phyloP scores from a whole-genome alignment of 2,113 vertebrate genomes.

The Eulemur macaco region DNA sequence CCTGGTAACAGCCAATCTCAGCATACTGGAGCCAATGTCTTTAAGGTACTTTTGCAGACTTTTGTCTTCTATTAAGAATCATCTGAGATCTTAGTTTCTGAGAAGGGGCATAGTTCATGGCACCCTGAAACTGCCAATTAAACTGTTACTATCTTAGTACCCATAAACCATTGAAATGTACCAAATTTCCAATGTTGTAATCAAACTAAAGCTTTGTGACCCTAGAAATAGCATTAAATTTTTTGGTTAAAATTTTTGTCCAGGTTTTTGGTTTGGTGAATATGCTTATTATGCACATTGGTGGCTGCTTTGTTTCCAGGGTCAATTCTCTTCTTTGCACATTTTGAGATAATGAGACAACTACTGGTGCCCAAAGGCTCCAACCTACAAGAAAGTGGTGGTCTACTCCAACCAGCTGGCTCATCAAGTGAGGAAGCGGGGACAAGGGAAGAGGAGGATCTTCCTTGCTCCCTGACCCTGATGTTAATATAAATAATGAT shows the following conservation, averaged over 20 bases:
- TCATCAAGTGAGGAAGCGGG: neutral
- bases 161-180: neutral
- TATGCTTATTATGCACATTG: neutral
- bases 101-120: neutral
- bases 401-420: neutral
- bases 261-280: neutral
- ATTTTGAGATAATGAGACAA: neutral
- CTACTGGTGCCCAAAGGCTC: neutral
- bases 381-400: neutral
- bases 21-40: neutral
- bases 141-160: neutral
- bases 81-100: neutral
- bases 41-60: neutral
- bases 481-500: neutral
- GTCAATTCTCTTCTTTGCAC: neutral
- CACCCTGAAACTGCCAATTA: neutral
- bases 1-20: neutral
- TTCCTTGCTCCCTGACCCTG: rapidly evolving
- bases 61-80: neutral
- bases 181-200: neutral
- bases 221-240: neutral
- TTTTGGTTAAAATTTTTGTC: neutral
- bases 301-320: neutral
- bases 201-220: neutral
- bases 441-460: neutral